Base-by-base conservation (phyloP, 2,113 vertebrate genomes). In the Spea multiplicata region DNA sequence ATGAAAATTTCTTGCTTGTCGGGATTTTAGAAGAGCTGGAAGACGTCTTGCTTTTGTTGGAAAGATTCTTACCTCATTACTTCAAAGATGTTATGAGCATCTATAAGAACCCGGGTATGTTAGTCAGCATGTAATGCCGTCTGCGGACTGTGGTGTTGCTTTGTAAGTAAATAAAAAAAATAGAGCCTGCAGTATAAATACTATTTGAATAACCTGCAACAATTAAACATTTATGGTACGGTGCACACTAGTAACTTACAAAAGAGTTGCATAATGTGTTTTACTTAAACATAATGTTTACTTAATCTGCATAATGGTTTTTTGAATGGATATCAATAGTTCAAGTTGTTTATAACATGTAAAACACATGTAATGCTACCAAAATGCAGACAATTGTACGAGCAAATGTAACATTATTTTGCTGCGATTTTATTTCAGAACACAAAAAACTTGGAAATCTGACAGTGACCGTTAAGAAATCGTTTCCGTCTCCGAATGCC, bases 31-130 rank as follows among this genome's bases (percentile, higher is more conserved):
- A 99, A 84, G 97, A 99, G 91, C 81, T 99, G 88, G 97, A 99
- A 88, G 97, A 99, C 13, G 96, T 97, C 81, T 92, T 99, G 86
- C 95, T 98, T 83, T 91, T 99, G 88, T 87, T 99, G 85, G 97
- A 99, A 90, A 94, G 97, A 92, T 95, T 99, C 84, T 92, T 99
- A 92, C 97, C 97, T 92, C 97, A 99, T 93, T 99, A 96, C 92
- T 99, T 99, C 88, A 95, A 94, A 82, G 96, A 95, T 78, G 97
- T 97, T 48, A 92, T 98, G 84, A 91, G 86, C 86, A 96, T 99
- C 90, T 99, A 99, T 91, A 97, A 98, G 90, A 97, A 96, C 87
- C 95, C 96, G 88, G 96, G 97, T 98, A 90, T 83, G 3, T 64
- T 79, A 3, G 7, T 4, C 12, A 59, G 8, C 46, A 7, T 65